Base-by-base conservation (phyloP, 53 echinoderm and acorn worm genomes). In the Astropecten irregularis region DNA sequence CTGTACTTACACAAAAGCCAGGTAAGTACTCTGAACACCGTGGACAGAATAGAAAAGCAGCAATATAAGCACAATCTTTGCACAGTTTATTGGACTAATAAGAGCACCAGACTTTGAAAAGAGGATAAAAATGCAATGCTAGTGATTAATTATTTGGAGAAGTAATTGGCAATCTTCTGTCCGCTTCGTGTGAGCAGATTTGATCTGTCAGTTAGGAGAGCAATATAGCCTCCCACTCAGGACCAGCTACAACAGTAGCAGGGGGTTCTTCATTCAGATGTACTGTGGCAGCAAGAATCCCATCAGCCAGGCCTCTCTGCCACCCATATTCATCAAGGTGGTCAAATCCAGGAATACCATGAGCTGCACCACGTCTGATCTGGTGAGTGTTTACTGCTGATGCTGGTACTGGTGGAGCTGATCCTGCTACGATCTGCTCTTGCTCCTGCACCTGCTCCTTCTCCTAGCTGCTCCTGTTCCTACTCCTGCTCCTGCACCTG, bases 211-310 rank as follows among this genome's bases (percentile, higher is more conserved):
- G 55, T 68, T 92, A 3, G 91, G 84, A 4, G 91, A 96, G 62
- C 85, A 96, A 66, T 73, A 94, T 46, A 58, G 67, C 39, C 88
- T 89, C 0, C 89, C 92, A 16, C 62, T 96, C 4, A 89, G 77
- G 86, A 96, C 93, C 21, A 94, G 94, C 66, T 96, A 94, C 90
- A 96, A 89, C 53, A 76, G 79, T 39, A 83, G 82, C 16, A 59
- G 94, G 49, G 97, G 96, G 4, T 96, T 96, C 83, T 94, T 91
- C 88, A 92, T 96, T 35, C 96, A 96, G 83, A 48, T 96, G 47
- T 89, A 94, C 71, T 85, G 89, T 88, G 89, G 87, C 40, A 83
- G 73, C 25, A 88, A 88, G 66, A 73, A 88, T 70, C 81, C 64
- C 46, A 35, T 88, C 70, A 30, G 88, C 2, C 58, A 71, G 0